A percentile compares a stretch with the other conserved stretches of the same genome.
phyloP scores from a whole-genome alignment of 2,888 invertebrate genomes.

The Tenthredo livida region DNA sequence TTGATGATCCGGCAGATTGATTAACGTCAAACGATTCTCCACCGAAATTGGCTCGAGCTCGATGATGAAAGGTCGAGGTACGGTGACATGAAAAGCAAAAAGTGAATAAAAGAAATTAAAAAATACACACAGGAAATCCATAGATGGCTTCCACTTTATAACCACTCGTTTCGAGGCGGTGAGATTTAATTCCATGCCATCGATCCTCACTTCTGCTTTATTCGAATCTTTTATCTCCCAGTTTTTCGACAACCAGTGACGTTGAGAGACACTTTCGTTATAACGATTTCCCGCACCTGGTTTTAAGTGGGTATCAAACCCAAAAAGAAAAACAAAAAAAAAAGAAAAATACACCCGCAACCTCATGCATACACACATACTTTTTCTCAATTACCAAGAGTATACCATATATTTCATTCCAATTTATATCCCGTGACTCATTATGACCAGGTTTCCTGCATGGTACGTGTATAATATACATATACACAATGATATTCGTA shows the following conservation, averaged over 20 bases:
- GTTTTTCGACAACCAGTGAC: constrained; percentile 3
- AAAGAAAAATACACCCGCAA: not conserved
- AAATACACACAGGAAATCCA: constrained; percentile 5
- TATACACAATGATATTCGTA: not conserved
- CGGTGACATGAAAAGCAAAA: not conserved
- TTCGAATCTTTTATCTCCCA: not conserved
- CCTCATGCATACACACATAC: not conserved
- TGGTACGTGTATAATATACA: not conserved
- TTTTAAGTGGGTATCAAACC: not conserved
- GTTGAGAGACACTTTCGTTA: not conserved
- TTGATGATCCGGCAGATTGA: constrained; percentile 9
- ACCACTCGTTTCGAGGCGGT: not conserved
- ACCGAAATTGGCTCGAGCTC: not conserved
- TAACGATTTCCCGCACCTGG: not conserved
- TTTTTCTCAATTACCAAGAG: no score
- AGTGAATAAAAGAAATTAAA: not conserved
- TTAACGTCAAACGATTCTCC: not conserved
- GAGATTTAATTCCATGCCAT: constrained; percentile 17
- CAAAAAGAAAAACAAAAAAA: not conserved
- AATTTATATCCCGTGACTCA: not conserved
- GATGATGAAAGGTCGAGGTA: not conserved
- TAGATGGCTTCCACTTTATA: constrained; percentile 17
- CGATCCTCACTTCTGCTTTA: not conserved
- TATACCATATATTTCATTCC: not conserved
- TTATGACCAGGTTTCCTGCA: not conserved